These are phyloP conservation scores for Tridacna crocea DNA, from an alignment of 2,888 invertebrate genomes.

Conservation along the genomic window DNA sequence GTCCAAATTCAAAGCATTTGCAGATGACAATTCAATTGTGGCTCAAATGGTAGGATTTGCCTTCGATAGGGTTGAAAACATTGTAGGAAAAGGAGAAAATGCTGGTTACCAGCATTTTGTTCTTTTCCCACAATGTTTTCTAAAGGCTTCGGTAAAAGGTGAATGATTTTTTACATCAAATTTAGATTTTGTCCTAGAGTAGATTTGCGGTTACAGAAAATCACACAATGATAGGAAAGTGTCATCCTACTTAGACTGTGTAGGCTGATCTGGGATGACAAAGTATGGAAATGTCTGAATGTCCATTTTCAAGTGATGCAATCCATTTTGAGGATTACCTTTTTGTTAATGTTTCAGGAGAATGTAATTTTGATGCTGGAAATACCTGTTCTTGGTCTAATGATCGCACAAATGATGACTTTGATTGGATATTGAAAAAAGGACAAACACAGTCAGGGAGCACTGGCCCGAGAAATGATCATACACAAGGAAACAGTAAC, in stretches of 20 bases:
- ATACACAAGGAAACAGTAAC: conserved; percentile 69
- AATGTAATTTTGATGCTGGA: conserved; percentile 74
- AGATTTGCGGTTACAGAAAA: too few relatives aligned
- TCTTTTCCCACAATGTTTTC: conserved; percentile 5
- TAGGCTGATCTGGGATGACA: too few relatives aligned
- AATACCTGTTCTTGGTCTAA: conserved; percentile 75
- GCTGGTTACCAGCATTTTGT: background rate
- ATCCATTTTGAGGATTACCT: too few relatives aligned
- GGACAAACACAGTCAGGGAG: conserved; percentile 59
- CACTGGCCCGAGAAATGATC: conserved; percentile 79
- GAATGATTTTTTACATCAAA: too few relatives aligned
- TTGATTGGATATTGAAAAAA: conserved; percentile 76
- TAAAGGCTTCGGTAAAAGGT: background rate
- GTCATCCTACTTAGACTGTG: too few relatives aligned
- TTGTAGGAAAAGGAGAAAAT: conserved; percentile 1
- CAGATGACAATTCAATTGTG: too few relatives aligned
- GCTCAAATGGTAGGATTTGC: too few relatives aligned
- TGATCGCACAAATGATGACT: conserved; percentile 66
- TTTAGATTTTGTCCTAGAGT: too few relatives aligned
- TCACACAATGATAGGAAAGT: too few relatives aligned
- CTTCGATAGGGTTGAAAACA: background rate
- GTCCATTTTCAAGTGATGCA: too few relatives aligned
- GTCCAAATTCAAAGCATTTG: too few relatives aligned
- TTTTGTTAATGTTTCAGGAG: conserved; percentile 51
- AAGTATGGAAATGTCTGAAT: too few relatives aligned